Evolutionary conservation across 1,140 invertebrate species (phyloP).

Genomic region (Drosophila sp.): DNA sequence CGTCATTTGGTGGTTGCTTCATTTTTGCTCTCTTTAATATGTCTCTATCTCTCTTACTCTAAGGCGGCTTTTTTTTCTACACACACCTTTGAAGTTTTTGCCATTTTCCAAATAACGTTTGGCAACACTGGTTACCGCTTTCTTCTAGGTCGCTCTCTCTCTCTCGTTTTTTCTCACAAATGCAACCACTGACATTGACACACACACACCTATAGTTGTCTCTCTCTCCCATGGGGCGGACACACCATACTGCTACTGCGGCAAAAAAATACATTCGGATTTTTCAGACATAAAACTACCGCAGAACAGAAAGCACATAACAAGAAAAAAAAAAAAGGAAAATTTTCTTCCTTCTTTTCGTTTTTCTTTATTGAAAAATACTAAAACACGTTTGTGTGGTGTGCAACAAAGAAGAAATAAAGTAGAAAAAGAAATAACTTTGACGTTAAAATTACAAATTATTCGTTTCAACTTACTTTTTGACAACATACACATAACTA

Average conservation of each 20-base stretch:
- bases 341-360: constrained; percentile 34
- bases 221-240: constrained; percentile 43
- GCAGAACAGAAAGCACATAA: constrained; percentile 57
- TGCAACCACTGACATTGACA: constrained; percentile 73
- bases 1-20: constrained; percentile 28
- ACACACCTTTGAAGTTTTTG: constrained; percentile 46
- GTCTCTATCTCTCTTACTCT: constrained; percentile 17
- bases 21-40: background rate
- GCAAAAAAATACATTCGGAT: constrained; percentile 38
- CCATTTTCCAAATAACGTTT: constrained; percentile 32
- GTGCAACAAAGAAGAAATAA: constrained; percentile 23
- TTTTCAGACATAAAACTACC: constrained; percentile 64
- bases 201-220: constrained; percentile 38
- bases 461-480: constrained; percentile 38
- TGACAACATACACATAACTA: constrained; percentile 32
- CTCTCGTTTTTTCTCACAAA: constrained; percentile 46
- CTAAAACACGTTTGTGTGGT: constrained; percentile 29
- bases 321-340: constrained; percentile 48
- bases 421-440: constrained; percentile 9
- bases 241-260: constrained; percentile 45
- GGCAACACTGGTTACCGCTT: constrained; percentile 55
- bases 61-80: constrained; percentile 14
- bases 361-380: constrained; percentile 10
- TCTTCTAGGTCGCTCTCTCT: constrained; percentile 36
- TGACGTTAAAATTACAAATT: constrained; percentile 20